These are phyloP conservation scores for Labia minor DNA, from an alignment of 2,888 invertebrate species.

Conservation along the genomic window DNA sequence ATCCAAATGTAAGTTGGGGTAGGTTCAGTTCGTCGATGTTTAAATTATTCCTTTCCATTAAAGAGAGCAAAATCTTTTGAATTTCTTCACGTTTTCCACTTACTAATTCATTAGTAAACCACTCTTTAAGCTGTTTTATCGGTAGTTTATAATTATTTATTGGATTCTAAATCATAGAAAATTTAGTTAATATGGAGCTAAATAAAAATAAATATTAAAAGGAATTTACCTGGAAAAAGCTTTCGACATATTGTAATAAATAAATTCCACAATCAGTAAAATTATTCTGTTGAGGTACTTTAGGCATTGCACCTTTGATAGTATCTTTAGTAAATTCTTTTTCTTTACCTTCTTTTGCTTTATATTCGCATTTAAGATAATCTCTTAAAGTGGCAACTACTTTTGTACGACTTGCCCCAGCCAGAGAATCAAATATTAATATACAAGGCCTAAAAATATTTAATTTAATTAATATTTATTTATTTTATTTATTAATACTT, in stretches of 20 bases:
- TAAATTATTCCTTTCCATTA: constrained; percentile 63
- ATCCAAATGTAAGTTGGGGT: constrained; percentile 23
- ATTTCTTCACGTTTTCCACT: constrained; percentile 80
- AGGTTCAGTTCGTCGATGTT: constrained; percentile 53
- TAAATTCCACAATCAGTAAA: constrained; percentile 95
- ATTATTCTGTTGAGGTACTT: constrained; percentile 96
- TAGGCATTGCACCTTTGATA: constrained; percentile 76
- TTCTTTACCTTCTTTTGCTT: constrained; percentile 55
- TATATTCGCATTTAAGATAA: constrained; percentile 78
- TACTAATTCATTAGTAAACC: constrained; percentile 79
- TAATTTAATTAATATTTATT: constrained; percentile 23
- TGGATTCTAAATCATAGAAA: constrained; percentile 53
- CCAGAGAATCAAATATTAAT: constrained; percentile 88
- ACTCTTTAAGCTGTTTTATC: constrained; percentile 66
- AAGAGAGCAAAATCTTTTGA: constrained; percentile 58
- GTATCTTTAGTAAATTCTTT: constrained; percentile 68
- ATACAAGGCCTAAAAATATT: constrained; percentile 70
- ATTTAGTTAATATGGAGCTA: neutral
- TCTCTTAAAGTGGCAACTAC: constrained; percentile 85
- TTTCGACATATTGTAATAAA: constrained; percentile 90
- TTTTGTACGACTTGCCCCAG: constrained; percentile 62
- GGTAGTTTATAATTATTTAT: constrained; percentile 71
- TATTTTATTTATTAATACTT: constrained; percentile 40
- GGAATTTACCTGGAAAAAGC: constrained; percentile 71
- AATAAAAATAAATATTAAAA: neutral